Conservation (phyloP, 2,797 vertebrate genomes). For the Spinus olivaceus region DNA sequence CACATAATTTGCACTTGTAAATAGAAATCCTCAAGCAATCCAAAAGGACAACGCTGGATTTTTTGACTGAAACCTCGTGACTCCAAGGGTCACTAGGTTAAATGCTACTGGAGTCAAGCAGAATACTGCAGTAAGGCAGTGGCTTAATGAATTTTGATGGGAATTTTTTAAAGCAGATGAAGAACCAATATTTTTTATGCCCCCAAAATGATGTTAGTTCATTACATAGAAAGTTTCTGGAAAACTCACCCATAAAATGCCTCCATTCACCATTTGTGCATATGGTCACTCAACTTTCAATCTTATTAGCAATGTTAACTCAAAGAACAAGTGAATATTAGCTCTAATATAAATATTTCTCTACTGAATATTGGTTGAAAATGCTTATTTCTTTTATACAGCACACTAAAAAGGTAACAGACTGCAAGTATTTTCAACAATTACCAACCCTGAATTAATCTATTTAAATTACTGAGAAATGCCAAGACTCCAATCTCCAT, state of each 20-base stretch:
- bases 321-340: neutral
- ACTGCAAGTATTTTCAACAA: neutral
- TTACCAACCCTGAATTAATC: neutral
- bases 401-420: neutral
- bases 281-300: neutral
- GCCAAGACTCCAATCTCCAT: neutral
- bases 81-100: neutral
- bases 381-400: neutral
- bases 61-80: neutral
- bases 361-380: neutral
- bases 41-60: neutral
- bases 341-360: neutral
- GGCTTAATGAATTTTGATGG: neutral
- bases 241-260: neutral
- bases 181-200: neutral
- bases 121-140: neutral
- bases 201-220: neutral
- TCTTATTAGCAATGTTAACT: neutral
- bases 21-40: neutral
- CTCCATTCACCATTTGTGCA: neutral
- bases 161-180: neutral
- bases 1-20: neutral
- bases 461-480: neutral
- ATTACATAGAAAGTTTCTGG: neutral
- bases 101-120: neutral